Percentiles rank a stretch among this genome's conserved stretches.
Evolutionary conservation across 2,888 invertebrate species (phyloP).

Genomic region (Limnephilus lunatus): DNA sequence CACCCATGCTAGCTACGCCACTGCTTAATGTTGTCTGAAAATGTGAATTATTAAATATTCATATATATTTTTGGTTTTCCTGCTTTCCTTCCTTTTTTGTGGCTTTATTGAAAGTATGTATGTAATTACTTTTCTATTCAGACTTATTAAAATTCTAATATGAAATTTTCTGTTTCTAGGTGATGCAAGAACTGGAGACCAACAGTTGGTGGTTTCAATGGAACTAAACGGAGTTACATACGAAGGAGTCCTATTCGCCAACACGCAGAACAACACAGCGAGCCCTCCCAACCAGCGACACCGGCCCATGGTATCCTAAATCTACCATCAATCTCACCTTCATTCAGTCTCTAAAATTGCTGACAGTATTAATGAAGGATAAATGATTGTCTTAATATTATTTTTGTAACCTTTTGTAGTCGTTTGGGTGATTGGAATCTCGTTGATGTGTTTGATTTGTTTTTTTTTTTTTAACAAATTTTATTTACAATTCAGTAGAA

Average conservation of each 20-base stretch:
- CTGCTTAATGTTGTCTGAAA: too few species aligned
- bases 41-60: too few species aligned
- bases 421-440: constrained; percentile 17
- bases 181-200: constrained; percentile 89
- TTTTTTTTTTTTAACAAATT: background rate
- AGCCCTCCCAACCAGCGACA: constrained; percentile 68
- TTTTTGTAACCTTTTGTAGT: constrained; percentile 35
- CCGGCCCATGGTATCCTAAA: constrained; percentile 75
- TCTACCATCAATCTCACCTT: constrained; percentile 28
- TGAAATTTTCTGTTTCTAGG: constrained; percentile 77
- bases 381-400: constrained; percentile 32
- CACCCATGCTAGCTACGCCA: too few species aligned
- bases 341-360: constrained; percentile 31
- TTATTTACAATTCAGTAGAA: background rate
- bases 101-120: background rate
- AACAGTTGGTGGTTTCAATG: constrained; percentile 95
- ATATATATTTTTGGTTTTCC: background rate
- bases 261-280: constrained; percentile 70
- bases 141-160: background rate
- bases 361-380: constrained; percentile 9
- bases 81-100: background rate
- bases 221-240: constrained; percentile 97
- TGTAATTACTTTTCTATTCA: too few species aligned
- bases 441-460: constrained; percentile 25
- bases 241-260: constrained; percentile 93